A percentile compares a stretch with the other conserved stretches of the same genome.
Conservation (phyloP, 2,888 invertebrate species). For the Cephonodes hylas region DNA sequence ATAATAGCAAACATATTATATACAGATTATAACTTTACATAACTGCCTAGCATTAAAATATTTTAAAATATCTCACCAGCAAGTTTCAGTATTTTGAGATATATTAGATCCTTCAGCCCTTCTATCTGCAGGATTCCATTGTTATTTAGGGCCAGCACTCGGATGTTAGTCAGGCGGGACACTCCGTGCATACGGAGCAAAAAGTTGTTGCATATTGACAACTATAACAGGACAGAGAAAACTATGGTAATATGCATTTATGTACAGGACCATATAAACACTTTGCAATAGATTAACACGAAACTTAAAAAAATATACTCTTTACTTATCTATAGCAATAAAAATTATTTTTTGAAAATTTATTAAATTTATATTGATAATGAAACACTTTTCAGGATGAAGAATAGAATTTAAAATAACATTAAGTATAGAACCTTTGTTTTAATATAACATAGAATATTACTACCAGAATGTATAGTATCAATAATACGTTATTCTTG, state of each 20-base stretch:
- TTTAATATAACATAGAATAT: not conserved
- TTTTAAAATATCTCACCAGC: conserved; percentile 56
- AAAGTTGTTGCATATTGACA: conserved; percentile 92
- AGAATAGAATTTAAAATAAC: too few species aligned
- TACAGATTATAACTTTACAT: not conserved
- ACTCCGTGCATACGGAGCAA: conserved; percentile 93
- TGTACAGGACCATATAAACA: not conserved
- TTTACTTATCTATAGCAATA: too few species aligned
- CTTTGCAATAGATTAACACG: not conserved
- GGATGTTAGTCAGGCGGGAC: conserved; percentile 88
- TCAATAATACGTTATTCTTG: not conserved
- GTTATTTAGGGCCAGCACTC: conserved; percentile 90
- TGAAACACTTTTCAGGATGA: too few species aligned
- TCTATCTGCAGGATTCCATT: conserved; percentile 95
- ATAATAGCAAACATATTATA: too few species aligned
- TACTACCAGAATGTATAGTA: not conserved
- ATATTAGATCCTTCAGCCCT: conserved; percentile 91
- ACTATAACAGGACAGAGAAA: conserved; percentile 75
- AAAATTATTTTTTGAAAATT: too few species aligned
- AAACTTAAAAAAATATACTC: too few species aligned
- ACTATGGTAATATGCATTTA: not conserved
- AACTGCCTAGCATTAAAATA: not conserved
- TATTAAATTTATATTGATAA: too few species aligned
- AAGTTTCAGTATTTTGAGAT: conserved; percentile 90
- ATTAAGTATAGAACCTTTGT: not conserved